phyloP scores from a whole-genome alignment of 2,113 vertebrate species.

The Mesocricetus auratus region DNA sequence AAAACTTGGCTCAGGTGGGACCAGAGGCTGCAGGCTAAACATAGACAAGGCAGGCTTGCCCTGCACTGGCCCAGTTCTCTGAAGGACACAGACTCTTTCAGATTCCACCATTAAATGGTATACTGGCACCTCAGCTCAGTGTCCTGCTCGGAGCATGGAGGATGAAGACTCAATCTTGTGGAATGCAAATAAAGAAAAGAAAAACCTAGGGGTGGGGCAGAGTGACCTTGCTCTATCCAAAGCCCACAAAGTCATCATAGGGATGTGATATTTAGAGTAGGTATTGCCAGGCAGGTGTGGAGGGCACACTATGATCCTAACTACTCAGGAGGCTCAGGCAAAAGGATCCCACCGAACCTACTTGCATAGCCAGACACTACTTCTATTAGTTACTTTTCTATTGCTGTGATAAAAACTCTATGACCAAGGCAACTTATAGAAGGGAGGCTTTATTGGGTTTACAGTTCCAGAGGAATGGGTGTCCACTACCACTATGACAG shows the following conservation, averaged over 20 bases:
- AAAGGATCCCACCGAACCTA: neutral
- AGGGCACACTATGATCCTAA: neutral
- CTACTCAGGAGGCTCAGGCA: neutral
- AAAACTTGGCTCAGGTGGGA: slow-evolving; percentile 28
- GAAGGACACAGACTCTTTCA: neutral
- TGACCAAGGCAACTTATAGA: neutral
- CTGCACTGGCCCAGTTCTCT: rapidly evolving
- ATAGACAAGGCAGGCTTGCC: neutral
- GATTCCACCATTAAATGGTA: rapidly evolving
- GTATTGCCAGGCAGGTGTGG: neutral
- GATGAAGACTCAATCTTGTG: neutral
- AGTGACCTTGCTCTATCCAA: rapidly evolving
- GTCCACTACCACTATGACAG: neutral
- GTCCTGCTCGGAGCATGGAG: neutral
- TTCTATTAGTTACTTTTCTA: too few relatives aligned
- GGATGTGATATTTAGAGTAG: neutral
- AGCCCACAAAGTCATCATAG: neutral
- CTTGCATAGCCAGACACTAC: neutral
- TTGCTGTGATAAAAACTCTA: neutral
- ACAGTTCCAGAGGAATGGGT: neutral
- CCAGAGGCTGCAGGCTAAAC: neutral
- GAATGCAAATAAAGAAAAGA: neutral
- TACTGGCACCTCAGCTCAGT: neutral
- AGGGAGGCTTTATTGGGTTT: neutral
- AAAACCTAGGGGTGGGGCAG: too few relatives aligned